These are phyloP conservation scores for Aix galericulata DNA, from an alignment of 2,113 vertebrate genomes.

Conservation along the genomic window DNA sequence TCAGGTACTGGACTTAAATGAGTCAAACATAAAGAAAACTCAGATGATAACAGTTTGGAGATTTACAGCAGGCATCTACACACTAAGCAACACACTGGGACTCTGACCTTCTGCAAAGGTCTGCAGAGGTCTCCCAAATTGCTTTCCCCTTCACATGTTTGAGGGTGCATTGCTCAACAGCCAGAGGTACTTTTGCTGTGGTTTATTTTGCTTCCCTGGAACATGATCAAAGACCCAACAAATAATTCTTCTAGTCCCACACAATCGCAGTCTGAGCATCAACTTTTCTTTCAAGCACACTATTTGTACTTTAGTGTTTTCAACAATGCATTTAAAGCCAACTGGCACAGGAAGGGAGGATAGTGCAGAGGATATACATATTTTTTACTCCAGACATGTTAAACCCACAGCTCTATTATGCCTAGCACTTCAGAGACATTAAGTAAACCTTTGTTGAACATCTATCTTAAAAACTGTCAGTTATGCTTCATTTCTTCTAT, in stretches of 20 bases:
- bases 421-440: slow-evolving; percentile 23
- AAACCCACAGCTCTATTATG: slow-evolving; percentile 18
- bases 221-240: slow-evolving; percentile 1
- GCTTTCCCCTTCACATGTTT: neutral
- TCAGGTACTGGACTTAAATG: slow-evolving; percentile 16
- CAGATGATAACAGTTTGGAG: neutral
- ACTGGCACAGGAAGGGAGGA: neutral
- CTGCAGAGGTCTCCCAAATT: neutral
- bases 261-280: neutral
- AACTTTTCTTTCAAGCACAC: slow-evolving; percentile 23
- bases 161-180: neutral
- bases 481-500: neutral
- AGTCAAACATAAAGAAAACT: slow-evolving; percentile 15
- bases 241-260: neutral
- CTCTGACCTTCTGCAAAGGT: neutral
- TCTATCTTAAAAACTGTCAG: slow-evolving; percentile 28
- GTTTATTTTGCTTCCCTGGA: neutral
- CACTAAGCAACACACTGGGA: neutral
- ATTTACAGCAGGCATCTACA: neutral
- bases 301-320: slow-evolving; percentile 16
- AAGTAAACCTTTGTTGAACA: slow-evolving; percentile 16
- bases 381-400: slow-evolving; percentile 4
- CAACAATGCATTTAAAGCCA: neutral
- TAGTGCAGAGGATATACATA: neutral
- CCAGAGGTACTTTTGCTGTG: neutral